Conservation (phyloP, 2,113 vertebrate genomes). For the Neofelis nebulosa region DNA sequence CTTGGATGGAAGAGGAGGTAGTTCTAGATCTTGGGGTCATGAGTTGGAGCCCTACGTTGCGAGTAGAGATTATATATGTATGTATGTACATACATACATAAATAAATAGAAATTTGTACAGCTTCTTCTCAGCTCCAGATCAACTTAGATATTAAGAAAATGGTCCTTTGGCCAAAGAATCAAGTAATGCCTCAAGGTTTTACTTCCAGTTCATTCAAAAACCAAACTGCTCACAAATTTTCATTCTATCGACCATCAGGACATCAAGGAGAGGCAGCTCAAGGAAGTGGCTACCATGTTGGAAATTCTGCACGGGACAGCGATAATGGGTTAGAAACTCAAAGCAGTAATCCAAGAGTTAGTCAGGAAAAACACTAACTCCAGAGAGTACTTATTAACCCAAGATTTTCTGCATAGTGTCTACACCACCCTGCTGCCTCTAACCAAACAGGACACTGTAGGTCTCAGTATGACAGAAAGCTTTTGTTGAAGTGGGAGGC, state of each 20-base stretch:
- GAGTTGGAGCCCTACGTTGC: background rate
- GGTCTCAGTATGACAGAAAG: slow-evolving; percentile 60
- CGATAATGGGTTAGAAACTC: background rate
- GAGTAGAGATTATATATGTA: background rate
- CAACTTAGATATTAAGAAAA: background rate
- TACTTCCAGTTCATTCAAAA: background rate
- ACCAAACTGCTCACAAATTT: background rate
- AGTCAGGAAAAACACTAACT: slow-evolving; percentile 45
- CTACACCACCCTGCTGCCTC: slow-evolving; percentile 50
- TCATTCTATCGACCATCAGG: background rate
- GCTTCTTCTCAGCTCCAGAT: background rate
- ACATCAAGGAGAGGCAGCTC: background rate
- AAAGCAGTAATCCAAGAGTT: slow-evolving; percentile 57
- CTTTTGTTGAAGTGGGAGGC: slow-evolving; percentile 66
- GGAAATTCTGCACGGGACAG: background rate
- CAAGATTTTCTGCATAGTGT: slow-evolving; percentile 28
- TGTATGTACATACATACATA: no score
- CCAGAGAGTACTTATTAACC: slow-evolving; percentile 61
- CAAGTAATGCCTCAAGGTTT: background rate
- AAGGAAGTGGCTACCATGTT: background rate
- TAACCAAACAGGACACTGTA: slow-evolving; percentile 45
- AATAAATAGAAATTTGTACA: background rate
- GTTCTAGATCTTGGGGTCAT: background rate
- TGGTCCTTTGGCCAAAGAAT: background rate
- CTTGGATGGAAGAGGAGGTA: background rate